A percentile compares a stretch with the other conserved stretches of the same genome.
These are phyloP conservation scores for Heteromyza rotundicornis DNA, from an alignment of 2,888 invertebrate species.

Conservation along the genomic window DNA sequence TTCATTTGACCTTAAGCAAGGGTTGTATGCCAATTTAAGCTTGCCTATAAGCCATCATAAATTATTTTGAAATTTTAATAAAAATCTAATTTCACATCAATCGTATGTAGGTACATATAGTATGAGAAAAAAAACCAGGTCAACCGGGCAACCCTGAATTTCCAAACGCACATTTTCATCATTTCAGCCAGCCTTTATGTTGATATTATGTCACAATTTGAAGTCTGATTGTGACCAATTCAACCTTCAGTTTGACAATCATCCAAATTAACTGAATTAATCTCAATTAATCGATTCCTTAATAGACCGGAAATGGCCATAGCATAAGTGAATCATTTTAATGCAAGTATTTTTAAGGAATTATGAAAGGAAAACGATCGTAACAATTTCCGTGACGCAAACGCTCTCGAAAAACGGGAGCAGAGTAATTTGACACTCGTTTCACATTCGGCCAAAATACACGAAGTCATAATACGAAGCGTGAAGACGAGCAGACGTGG, in stretches of 20 bases:
- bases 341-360: not conserved
- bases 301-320: not conserved
- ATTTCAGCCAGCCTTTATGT: conserved; percentile 23
- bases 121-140: conserved; percentile 44
- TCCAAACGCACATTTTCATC: conserved; percentile 49
- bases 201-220: not conserved
- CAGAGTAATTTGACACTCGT: conserved; percentile 52
- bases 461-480: not conserved
- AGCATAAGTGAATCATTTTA: not conserved
- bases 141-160: conserved; percentile 48
- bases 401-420: not conserved
- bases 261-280: too few relatives aligned
- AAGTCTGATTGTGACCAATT: too few relatives aligned
- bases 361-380: not conserved
- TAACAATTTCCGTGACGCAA: not conserved
- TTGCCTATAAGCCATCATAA: too few relatives aligned
- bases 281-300: too few relatives aligned
- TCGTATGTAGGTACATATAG: too few relatives aligned
- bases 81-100: too few relatives aligned
- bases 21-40: too few relatives aligned
- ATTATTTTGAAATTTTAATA: too few relatives aligned
- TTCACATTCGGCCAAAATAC: conserved; percentile 17
- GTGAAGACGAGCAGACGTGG: not conserved
- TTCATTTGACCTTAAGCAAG: too few relatives aligned
- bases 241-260: too few relatives aligned